phyloP scores from a whole-genome alignment of 1,140 invertebrate genomes.

The Neodiprion pinetum region DNA sequence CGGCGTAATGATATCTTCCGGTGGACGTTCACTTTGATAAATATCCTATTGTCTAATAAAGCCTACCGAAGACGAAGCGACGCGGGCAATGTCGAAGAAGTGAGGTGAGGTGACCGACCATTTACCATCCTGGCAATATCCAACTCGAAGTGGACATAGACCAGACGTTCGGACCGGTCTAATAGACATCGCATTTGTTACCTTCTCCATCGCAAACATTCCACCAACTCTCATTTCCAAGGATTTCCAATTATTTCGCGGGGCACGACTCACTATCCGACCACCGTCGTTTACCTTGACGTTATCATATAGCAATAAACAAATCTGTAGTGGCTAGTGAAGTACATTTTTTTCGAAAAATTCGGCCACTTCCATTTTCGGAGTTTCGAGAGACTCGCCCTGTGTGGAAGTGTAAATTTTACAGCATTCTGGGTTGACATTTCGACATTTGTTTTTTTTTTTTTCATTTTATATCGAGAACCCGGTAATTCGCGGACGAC shows the following conservation, averaged over 20 bases:
- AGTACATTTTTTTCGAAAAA: no score
- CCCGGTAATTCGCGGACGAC: background rate
- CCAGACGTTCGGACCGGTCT: slow-evolving; percentile 5
- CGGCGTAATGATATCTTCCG: background rate
- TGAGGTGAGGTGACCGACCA: slow-evolving; percentile 3
- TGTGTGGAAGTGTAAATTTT: background rate
- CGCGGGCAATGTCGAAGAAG: background rate
- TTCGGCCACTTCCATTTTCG: no score
- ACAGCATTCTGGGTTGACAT: background rate
- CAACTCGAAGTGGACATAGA: slow-evolving; percentile 11
- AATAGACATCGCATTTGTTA: slow-evolving; percentile 17
- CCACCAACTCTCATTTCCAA: background rate
- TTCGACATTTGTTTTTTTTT: background rate
- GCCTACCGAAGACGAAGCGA: slow-evolving; percentile 17
- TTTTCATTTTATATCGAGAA: background rate
- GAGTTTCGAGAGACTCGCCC: no score
- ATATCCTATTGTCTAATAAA: slow-evolving; percentile 21
- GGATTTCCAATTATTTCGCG: background rate
- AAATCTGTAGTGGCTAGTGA: no score
- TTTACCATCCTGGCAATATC: slow-evolving; percentile 20
- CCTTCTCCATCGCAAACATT: slow-evolving; percentile 6
- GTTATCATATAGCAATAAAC: no score
- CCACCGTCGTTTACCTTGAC: no score
- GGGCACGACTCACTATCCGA: background rate
- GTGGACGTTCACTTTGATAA: slow-evolving; percentile 15